phyloP scores from a whole-genome alignment of 2,797 vertebrate species.

The Mormyrus proboscirostris region DNA sequence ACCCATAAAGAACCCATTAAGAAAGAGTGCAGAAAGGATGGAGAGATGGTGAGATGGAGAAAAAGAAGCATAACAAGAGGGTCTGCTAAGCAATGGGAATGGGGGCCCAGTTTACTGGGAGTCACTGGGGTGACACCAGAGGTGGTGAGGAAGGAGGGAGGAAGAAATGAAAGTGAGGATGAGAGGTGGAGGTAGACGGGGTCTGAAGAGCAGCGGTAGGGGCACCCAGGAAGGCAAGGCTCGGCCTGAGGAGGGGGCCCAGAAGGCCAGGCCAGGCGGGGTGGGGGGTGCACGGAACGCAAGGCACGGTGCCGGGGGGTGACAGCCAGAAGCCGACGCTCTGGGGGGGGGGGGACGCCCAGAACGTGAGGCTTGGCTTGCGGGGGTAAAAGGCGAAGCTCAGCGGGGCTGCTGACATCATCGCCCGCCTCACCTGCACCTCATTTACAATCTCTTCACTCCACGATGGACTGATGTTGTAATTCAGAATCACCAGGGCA shows the following conservation, averaged over 20 bases:
- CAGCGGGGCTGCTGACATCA: neutral
- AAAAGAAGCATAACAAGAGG: neutral
- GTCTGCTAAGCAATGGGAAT: neutral
- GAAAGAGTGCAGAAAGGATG: neutral
- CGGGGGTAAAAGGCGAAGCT: neutral
- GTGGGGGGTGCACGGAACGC: too few species aligned
- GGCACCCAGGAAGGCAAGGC: neutral
- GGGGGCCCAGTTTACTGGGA: neutral
- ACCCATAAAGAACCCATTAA: neutral
- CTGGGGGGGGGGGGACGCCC: too few species aligned
- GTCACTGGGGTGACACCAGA: neutral
- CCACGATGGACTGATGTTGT: slow-evolving; percentile 36
- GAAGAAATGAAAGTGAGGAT: neutral
- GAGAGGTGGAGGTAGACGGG: neutral
- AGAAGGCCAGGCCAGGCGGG: too few species aligned
- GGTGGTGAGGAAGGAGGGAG: neutral
- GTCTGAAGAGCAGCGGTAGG: neutral
- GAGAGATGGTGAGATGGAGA: neutral
- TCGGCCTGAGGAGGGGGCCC: too few species aligned
- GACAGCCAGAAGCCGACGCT: too few species aligned
- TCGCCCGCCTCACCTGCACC: slow-evolving; percentile 12
- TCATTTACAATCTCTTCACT: slow-evolving; percentile 22
- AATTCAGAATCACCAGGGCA: slow-evolving; percentile 29
- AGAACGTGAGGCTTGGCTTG: too few species aligned
- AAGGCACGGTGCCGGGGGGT: too few species aligned